These are phyloP conservation scores for Drosophila neocordata DNA, from an alignment of 1,140 invertebrate genomes.

Conservation along the genomic window DNA sequence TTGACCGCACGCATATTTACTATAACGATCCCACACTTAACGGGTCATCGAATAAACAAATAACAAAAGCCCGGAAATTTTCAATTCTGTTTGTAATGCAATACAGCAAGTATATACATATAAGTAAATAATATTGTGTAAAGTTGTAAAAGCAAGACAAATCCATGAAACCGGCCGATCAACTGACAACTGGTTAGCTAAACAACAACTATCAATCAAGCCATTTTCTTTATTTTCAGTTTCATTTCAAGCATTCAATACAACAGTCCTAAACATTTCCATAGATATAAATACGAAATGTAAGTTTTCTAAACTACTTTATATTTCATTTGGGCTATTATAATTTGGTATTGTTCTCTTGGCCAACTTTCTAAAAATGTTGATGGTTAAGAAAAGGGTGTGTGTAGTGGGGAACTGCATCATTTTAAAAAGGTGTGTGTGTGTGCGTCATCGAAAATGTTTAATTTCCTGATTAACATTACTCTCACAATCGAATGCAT, in stretches of 20 bases:
- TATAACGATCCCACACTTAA: constrained; percentile 20
- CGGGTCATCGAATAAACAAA: neutral
- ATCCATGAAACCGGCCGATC: constrained; percentile 50
- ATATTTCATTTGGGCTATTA: constrained; percentile 11
- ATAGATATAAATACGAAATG: constrained; percentile 5
- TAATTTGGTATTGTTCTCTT: constrained; percentile 3
- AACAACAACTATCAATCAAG: constrained; percentile 18
- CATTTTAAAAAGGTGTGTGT: constrained; percentile 29
- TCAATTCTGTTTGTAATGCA: constrained; percentile 57
- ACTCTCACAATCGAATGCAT: constrained; percentile 20
- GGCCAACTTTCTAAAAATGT: constrained; percentile 51
- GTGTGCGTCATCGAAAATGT: constrained; percentile 21
- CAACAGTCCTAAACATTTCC: constrained; percentile 32
- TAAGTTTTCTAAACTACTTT: constrained; percentile 18
- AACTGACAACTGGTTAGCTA: constrained; percentile 12
- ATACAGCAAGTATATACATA: constrained; percentile 18
- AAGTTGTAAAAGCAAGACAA: constrained; percentile 48
- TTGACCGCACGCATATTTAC: constrained; percentile 46
- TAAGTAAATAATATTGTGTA: constrained; percentile 38
- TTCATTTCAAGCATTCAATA: constrained; percentile 52
- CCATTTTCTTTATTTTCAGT: constrained; percentile 46
- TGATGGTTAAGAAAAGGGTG: constrained; percentile 2
- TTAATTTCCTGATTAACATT: constrained; percentile 25
- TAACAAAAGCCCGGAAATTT: constrained; percentile 73
- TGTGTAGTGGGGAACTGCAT: neutral